These are phyloP conservation scores for Alces alces DNA, from an alignment of 2,113 vertebrate species.

Conservation along the genomic window DNA sequence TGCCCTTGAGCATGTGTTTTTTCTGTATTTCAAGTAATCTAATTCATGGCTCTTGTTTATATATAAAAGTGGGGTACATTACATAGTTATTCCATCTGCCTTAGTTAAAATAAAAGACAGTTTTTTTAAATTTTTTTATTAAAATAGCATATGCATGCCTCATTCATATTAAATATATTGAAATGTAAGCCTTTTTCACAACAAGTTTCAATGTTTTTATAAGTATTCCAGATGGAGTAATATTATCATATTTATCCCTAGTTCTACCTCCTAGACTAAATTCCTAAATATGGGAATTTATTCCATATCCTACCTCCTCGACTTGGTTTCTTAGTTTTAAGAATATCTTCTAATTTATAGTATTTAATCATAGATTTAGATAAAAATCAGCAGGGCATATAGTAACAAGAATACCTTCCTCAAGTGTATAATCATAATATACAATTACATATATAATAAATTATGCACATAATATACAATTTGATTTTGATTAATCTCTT, in stretches of 20 bases:
- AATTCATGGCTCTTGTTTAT: conserved; percentile 19
- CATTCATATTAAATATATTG: conserved; percentile 29
- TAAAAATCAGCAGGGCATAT: background rate
- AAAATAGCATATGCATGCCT: background rate
- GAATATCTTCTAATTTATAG: background rate
- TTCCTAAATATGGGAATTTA: background rate
- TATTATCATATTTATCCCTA: background rate
- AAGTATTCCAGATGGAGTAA: background rate
- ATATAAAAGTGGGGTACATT: background rate
- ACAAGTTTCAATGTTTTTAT: background rate
- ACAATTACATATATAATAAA: background rate
- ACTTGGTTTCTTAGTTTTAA: background rate
- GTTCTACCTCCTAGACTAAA: background rate
- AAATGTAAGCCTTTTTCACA: background rate
- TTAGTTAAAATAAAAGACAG: conserved; percentile 45
- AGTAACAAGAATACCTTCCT: background rate
- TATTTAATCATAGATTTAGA: background rate
- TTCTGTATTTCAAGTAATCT: conserved; percentile 61
- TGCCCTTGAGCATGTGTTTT: conserved; percentile 37
- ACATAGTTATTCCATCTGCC: background rate
- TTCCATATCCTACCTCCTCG: background rate
- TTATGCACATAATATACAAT: background rate
- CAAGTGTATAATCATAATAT: background rate
- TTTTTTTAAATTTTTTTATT: background rate
- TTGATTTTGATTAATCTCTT: background rate